These are phyloP conservation scores for Pogonomyrmex barbatus DNA, from an alignment of 1,140 invertebrate species.

Conservation along the genomic window DNA sequence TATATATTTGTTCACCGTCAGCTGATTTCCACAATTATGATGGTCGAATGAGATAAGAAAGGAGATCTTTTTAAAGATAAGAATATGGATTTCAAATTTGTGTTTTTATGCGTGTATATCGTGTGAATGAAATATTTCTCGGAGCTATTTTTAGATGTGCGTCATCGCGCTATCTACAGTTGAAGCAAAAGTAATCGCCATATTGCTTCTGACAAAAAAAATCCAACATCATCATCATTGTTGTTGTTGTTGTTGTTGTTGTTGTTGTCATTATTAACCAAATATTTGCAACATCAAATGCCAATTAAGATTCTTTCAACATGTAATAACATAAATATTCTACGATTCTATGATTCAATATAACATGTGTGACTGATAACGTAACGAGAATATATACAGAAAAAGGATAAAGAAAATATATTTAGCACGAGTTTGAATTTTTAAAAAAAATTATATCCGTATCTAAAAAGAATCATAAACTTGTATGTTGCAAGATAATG, in stretches of 20 bases:
- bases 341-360: background rate
- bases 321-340: background rate
- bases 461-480: background rate
- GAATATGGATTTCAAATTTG: slow-evolving; percentile 14
- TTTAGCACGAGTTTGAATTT: background rate
- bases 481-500: background rate
- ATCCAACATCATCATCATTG: background rate
- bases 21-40: background rate
- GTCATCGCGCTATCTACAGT: slow-evolving; percentile 40
- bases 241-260: no score
- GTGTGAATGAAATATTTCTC: slow-evolving; percentile 37
- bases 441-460: background rate
- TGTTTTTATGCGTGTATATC: background rate
- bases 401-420: background rate
- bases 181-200: slow-evolving; percentile 31
- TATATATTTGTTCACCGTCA: background rate
- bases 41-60: background rate
- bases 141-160: slow-evolving; percentile 36
- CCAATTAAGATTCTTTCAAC: background rate
- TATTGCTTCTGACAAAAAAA: background rate
- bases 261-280: no score
- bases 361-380: background rate
- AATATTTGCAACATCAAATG: background rate
- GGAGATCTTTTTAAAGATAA: background rate
- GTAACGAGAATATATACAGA: background rate